These are phyloP conservation scores for Sinopyrophorus schimmeli DNA, from an alignment of 2,888 invertebrate species.

Conservation along the genomic window DNA sequence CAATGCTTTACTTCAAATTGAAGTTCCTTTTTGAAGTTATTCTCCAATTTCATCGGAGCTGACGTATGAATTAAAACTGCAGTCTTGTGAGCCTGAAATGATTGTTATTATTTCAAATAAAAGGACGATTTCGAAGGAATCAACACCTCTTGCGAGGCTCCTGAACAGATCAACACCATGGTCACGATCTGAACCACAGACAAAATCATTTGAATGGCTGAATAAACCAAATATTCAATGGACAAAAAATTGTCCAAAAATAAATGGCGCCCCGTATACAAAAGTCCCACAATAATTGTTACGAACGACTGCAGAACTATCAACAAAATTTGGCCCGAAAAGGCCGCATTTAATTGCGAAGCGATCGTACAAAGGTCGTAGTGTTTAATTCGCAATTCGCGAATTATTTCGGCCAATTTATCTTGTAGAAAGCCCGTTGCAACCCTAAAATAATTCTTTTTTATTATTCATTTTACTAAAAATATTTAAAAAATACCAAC, in stretches of 20 bases:
- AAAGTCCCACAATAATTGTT: conserved; percentile 4
- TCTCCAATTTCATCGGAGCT: not conserved
- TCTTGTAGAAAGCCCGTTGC: too few species aligned
- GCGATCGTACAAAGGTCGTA: not conserved
- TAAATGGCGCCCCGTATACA: not conserved
- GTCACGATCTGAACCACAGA: not conserved
- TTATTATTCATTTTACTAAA: too few species aligned
- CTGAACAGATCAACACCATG: not conserved
- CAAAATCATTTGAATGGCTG: not conserved
- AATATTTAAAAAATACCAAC: too few species aligned
- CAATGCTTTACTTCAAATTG: conserved; percentile 6
- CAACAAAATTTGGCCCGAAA: conserved; percentile 1
- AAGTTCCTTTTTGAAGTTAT: conserved; percentile 2
- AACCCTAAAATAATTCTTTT: too few species aligned
- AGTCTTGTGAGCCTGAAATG: too few species aligned
- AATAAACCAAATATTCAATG: not conserved
- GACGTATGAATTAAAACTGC: too few species aligned
- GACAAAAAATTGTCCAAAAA: not conserved
- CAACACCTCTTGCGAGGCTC: not conserved
- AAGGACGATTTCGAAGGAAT: too few species aligned
- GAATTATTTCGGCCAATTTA: not conserved
- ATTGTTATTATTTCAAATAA: too few species aligned
- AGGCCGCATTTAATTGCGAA: not conserved
- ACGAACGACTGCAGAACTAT: conserved; percentile 1
- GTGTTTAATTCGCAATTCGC: conserved; percentile 3